phyloP scores from a whole-genome alignment of 2,888 invertebrate genomes.

The Synanthedon andrenaeformis region DNA sequence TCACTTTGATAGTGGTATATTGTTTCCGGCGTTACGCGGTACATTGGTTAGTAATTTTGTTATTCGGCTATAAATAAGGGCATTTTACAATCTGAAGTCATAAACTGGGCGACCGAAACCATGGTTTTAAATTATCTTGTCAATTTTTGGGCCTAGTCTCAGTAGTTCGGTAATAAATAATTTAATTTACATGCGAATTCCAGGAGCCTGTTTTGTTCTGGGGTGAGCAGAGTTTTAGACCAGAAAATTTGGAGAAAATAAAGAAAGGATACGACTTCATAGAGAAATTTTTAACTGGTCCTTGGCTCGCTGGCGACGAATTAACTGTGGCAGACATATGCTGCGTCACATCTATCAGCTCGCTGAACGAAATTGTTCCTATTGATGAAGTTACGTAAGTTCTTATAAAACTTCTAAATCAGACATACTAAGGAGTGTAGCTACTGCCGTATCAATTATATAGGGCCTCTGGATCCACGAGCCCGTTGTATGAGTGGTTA shows the following conservation, averaged over 20 bases:
- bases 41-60: too few species aligned
- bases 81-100: too few species aligned
- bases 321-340: conserved; percentile 74
- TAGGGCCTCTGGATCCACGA: too few species aligned
- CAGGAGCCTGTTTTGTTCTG: conserved; percentile 29
- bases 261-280: conserved; percentile 30
- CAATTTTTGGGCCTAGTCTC: too few species aligned
- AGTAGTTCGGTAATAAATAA: not conserved
- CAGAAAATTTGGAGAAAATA: conserved; percentile 27
- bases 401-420: not conserved
- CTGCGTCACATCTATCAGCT: conserved; percentile 62
- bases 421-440: not conserved
- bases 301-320: conserved; percentile 69
- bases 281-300: conserved; percentile 60
- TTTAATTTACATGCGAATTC: not conserved
- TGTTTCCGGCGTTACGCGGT: conserved; percentile 50
- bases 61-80: too few species aligned
- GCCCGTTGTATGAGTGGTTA: too few species aligned
- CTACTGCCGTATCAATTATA: too few species aligned
- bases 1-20: conserved; percentile 65
- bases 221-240: conserved; percentile 19
- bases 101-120: too few species aligned
- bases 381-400: conserved; percentile 34
- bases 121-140: too few species aligned
- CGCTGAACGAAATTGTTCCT: conserved; percentile 35